Conservation (phyloP, 2,113 vertebrate genomes). For the Planiliza haematocheilus region DNA sequence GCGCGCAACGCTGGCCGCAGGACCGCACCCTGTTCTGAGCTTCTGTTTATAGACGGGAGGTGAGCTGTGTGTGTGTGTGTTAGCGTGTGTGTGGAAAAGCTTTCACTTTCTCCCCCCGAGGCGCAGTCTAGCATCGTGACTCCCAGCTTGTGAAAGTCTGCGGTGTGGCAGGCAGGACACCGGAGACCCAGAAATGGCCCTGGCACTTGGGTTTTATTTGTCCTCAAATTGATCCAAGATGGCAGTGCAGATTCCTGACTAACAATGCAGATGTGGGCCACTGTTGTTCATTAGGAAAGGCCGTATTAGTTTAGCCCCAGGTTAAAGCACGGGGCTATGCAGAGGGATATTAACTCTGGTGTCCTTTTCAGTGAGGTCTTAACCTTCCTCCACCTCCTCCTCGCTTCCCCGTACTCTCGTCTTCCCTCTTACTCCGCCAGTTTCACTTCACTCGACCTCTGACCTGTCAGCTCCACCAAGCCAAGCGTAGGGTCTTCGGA, state of each 20-base stretch:
- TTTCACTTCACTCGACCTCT: constrained; percentile 78
- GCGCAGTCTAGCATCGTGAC: constrained; percentile 49
- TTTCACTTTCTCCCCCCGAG: constrained; percentile 40
- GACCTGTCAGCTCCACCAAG: constrained; percentile 60
- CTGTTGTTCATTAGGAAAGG: constrained; percentile 76
- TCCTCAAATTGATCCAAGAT: constrained; percentile 79
- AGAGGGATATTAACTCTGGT: constrained; percentile 77
- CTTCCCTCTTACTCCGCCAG: constrained; percentile 58
- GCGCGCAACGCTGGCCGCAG: constrained; percentile 48
- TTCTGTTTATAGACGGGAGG: constrained; percentile 69
- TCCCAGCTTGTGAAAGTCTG: constrained; percentile 73
- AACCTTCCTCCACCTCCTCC: constrained; percentile 61
- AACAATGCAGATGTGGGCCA: constrained; percentile 68
- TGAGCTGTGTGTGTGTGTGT: constrained; percentile 27
- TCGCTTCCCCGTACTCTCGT: constrained; percentile 55
- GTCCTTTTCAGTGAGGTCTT: constrained; percentile 74
- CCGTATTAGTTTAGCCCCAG: constrained; percentile 73
- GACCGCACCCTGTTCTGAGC: constrained; percentile 58
- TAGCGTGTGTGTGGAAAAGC: constrained; percentile 22
- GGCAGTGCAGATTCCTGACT: constrained; percentile 60
- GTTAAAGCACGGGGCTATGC: constrained; percentile 69
- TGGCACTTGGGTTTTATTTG: constrained; percentile 67
- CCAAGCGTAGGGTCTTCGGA: constrained; percentile 41
- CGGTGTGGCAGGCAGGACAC: constrained; percentile 56
- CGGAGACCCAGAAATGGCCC: constrained; percentile 61